Evolutionary conservation across 2,888 invertebrate genomes (phyloP), one percentile per base, ranked within the genome.

Genomic region (Agrochola lychnidis): DNA sequence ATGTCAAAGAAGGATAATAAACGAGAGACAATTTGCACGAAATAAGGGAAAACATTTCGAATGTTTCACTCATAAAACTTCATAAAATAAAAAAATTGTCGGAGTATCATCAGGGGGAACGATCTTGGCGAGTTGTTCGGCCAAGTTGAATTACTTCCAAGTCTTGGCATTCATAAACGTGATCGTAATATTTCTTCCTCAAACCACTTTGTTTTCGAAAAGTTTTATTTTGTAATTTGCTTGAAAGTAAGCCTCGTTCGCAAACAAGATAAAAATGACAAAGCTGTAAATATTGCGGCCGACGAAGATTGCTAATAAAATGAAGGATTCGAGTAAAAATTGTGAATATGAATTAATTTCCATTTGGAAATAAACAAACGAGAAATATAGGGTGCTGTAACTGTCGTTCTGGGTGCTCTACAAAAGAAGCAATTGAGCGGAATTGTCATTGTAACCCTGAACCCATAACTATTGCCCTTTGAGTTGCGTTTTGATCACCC

Each of bases 121-220:
- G 92, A 93, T 92, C 89, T 89, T 89, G 70, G 85, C 88, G 87
- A 87, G 82, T 90, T 90, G 84, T 91, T 90, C 87, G 87, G 81
- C 92, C 87, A 93, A 94, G 90, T 95, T 94, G 92, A 92, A 95
- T 94, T 94, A 94, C 92, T 94, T 92, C 87, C 89, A 70, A 84
- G 86, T 78, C 84, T 84, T 87, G 88, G 90, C 90, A 87, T 90
- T 92, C 91, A 91, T 93, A 92, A 92, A 93, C 92, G 93, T 90
- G 92, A 91, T 89, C 92, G 89, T 91, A 90, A 93, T 93, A 91
- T 90, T 92, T 92, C 84, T 90, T 83, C 89, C 87, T 85, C 78
- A 83, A 89, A 89, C 89, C 89, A 90, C 89, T 93, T 91, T 91
- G 89, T 91, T 91, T 88, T 77, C 70, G 78, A 81, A 77, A 91